Percentiles rank a stretch among this genome's conserved stretches.
Evolutionary conservation across 1,140 invertebrate species (phyloP).

Genomic region (Ostrea edulis): DNA sequence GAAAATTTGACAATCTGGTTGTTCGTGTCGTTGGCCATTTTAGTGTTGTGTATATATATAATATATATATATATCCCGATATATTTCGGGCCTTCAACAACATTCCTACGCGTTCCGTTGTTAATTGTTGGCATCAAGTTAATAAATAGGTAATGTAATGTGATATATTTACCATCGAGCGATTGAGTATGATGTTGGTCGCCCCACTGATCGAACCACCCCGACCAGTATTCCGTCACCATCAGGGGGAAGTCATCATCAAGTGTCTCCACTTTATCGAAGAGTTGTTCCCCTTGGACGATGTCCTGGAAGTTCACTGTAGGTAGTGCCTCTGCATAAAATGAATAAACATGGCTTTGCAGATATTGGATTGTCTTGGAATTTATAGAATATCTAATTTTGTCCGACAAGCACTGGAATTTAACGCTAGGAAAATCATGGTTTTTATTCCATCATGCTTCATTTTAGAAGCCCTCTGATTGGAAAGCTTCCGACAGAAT

Average conservation of each 20-base stretch:
- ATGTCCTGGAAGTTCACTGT: conserved; percentile 82
- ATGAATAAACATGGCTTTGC: no score
- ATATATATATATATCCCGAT: no score
- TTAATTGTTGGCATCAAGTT: no score
- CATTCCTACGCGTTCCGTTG: no score
- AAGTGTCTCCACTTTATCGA: conserved; percentile 73
- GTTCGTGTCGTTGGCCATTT: no score
- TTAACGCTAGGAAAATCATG: not conserved
- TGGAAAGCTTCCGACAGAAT: not conserved
- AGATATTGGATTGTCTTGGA: no score
- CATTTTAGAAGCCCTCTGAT: not conserved
- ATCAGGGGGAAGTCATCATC: conserved; percentile 83
- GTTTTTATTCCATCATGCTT: not conserved
- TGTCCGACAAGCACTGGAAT: not conserved
- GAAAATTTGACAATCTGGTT: no score
- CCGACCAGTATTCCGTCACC: conserved; percentile 85
- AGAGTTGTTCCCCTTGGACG: conserved; percentile 53
- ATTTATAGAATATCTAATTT: not conserved
- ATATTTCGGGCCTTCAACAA: no score
- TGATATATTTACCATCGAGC: conserved; percentile 45
- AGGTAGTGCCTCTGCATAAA: conserved; percentile 73
- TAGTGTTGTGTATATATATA: no score
- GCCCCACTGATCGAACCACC: conserved; percentile 85
- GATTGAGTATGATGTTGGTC: conserved; percentile 57
- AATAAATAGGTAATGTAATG: no score